Conservation (phyloP, 2,113 vertebrate species). For the Neolamprologus variostigma region DNA sequence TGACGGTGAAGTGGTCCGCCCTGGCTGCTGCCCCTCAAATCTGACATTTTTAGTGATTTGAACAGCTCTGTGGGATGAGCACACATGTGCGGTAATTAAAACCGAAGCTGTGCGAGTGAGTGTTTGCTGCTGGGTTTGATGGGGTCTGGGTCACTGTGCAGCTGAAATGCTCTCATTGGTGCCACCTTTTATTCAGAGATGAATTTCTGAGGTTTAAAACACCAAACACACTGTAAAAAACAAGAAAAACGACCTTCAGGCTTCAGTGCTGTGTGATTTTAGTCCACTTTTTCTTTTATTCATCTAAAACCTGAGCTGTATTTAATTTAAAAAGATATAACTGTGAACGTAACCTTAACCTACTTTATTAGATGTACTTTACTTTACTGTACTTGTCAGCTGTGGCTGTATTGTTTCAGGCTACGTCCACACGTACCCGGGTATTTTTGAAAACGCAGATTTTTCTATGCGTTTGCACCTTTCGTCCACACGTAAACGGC, state of each 20-base stretch:
- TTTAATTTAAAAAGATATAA: neutral
- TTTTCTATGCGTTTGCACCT: too few relatives aligned
- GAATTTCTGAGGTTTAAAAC: neutral
- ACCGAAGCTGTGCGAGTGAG: neutral
- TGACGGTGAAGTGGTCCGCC: rapidly evolving
- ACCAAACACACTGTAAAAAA: neutral
- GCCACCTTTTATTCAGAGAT: neutral
- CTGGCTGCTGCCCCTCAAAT: neutral
- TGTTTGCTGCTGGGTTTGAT: neutral
- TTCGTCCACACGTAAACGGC: rapidly evolving
- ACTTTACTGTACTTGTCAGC: neutral
- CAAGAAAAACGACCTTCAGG: neutral
- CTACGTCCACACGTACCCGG: too few relatives aligned
- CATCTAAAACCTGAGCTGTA: neutral
- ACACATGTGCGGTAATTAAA: neutral
- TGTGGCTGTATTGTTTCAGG: neutral
- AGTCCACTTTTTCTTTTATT: neutral
- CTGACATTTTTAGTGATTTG: neutral
- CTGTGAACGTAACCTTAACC: neutral
- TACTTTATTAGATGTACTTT: neutral
- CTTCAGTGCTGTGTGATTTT: neutral
- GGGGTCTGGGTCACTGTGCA: neutral
- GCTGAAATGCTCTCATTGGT: neutral
- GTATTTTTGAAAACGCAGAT: too few relatives aligned
- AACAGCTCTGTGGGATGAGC: neutral